Evolutionary conservation across 2,113 vertebrate genomes (phyloP).

Genomic region (Naja naja): DNA sequence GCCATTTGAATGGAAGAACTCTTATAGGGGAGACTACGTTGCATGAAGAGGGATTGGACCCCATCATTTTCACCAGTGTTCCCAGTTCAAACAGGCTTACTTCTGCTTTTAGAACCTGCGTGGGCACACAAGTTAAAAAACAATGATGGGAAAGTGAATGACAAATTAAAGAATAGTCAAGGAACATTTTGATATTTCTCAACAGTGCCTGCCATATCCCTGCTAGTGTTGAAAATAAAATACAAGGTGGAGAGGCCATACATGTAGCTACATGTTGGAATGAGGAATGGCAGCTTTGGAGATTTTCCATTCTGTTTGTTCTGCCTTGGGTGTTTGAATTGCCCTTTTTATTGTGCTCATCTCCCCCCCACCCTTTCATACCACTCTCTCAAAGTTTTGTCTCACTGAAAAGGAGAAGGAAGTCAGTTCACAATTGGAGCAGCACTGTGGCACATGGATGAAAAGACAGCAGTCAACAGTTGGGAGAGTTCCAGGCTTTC

Average conservation of each 20-base stretch:
- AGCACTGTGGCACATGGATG: conserved; percentile 73
- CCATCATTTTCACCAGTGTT: background rate
- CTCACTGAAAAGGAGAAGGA: conserved; percentile 4
- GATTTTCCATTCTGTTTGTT: background rate
- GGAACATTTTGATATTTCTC: background rate
- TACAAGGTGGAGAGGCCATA: background rate
- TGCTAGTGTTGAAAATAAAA: background rate
- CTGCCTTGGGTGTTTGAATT: background rate
- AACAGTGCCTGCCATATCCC: background rate
- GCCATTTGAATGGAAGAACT: background rate
- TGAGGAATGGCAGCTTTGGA: background rate
- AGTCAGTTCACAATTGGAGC: conserved; percentile 56
- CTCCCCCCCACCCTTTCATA: rapidly evolving
- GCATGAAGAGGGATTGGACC: background rate
- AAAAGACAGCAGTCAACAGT: conserved; percentile 55
- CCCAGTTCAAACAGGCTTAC: too few relatives aligned
- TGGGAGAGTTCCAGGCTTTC: background rate
- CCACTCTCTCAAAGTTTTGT: background rate
- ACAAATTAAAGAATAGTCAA: background rate
- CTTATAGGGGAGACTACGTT: too few relatives aligned
- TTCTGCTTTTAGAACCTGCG: background rate
- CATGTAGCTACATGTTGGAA: background rate
- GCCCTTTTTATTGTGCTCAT: background rate
- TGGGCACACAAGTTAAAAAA: background rate
- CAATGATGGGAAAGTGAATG: background rate